A percentile compares a stretch with the other conserved stretches of the same genome.
phyloP scores from a whole-genome alignment of 2,888 invertebrate species.

The Heliconius erato region DNA sequence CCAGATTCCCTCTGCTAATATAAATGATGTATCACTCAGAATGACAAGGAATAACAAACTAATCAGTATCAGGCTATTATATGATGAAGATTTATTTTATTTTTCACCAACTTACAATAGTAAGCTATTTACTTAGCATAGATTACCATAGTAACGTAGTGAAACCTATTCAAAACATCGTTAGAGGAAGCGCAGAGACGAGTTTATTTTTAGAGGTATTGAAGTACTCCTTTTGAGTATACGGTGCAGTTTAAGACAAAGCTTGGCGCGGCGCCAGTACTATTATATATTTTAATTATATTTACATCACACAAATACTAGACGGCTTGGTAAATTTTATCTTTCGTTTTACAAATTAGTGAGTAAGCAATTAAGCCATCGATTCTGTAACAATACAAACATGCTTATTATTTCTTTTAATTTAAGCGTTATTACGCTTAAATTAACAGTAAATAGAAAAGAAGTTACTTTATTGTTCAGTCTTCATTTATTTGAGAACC shows the following conservation, averaged over 20 bases:
- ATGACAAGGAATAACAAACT: too few species aligned
- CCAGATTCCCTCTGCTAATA: too few species aligned
- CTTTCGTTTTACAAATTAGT: background rate
- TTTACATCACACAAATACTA: constrained; percentile 39
- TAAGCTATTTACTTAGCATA: constrained; percentile 6
- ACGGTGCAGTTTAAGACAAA: constrained; percentile 41
- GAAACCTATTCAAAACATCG: constrained; percentile 33
- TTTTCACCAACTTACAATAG: background rate
- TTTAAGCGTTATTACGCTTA: too few species aligned
- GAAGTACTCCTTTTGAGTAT: constrained; percentile 42
- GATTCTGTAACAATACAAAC: background rate
- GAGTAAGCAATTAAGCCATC: background rate
- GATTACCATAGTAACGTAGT: constrained; percentile 20
- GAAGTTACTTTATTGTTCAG: too few species aligned
- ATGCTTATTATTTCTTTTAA: background rate
- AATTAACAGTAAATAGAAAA: too few species aligned
- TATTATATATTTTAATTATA: constrained; percentile 50
- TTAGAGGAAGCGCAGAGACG: constrained; percentile 32
- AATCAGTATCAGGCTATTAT: too few species aligned
- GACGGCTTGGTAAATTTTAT: constrained; percentile 19
- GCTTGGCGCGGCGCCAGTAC: constrained; percentile 46
- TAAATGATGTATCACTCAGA: too few species aligned
- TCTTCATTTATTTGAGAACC: too few species aligned
- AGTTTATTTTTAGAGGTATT: constrained; percentile 44
- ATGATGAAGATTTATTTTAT: background rate